Percentiles rank a stretch among this genome's conserved stretches.
Evolutionary conservation across 2,888 invertebrate species (phyloP).

Genomic region (Erebia palarica): DNA sequence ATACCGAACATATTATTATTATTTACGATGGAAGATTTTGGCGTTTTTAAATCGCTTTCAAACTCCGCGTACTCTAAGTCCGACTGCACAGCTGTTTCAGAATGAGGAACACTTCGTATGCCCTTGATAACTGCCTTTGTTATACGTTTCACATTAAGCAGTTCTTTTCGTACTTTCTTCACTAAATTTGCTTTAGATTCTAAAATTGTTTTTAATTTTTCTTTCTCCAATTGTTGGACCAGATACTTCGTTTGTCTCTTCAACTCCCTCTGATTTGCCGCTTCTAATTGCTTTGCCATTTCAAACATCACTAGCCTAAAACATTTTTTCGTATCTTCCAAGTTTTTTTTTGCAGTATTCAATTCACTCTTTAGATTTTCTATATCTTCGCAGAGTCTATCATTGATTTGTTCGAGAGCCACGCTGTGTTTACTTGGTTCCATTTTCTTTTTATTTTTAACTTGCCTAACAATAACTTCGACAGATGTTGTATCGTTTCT

Average conservation of each 20-base stretch:
- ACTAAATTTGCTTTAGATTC: slow-evolving; percentile 59
- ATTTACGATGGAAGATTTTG: neutral
- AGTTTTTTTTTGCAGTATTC: slow-evolving; percentile 48
- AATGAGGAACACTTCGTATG: slow-evolving; percentile 47
- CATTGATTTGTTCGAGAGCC: slow-evolving; percentile 20
- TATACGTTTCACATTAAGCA: slow-evolving; percentile 55
- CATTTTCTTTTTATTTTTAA: slow-evolving; percentile 48
- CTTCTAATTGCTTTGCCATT: slow-evolving; percentile 61
- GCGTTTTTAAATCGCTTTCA: slow-evolving; percentile 51
- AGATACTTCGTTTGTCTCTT: slow-evolving; percentile 55
- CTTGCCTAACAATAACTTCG: slow-evolving; percentile 67
- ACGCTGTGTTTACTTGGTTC: slow-evolving; percentile 20
- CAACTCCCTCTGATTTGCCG: slow-evolving; percentile 54
- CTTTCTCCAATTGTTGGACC: slow-evolving; percentile 62
- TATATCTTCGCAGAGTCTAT: slow-evolving; percentile 49
- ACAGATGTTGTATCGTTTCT: slow-evolving; percentile 68
- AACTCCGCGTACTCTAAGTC: slow-evolving; percentile 62
- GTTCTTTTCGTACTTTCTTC: slow-evolving; percentile 60
- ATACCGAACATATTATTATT: neutral
- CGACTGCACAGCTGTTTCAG: slow-evolving; percentile 41
- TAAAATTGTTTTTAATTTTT: slow-evolving; percentile 61
- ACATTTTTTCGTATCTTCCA: slow-evolving; percentile 50
- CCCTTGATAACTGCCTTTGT: slow-evolving; percentile 61
- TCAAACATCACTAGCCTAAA: slow-evolving; percentile 56
- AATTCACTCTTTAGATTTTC: slow-evolving; percentile 54